Base-by-base conservation (phyloP, 2,888 invertebrate species). In the Hypsopygia costalis region DNA sequence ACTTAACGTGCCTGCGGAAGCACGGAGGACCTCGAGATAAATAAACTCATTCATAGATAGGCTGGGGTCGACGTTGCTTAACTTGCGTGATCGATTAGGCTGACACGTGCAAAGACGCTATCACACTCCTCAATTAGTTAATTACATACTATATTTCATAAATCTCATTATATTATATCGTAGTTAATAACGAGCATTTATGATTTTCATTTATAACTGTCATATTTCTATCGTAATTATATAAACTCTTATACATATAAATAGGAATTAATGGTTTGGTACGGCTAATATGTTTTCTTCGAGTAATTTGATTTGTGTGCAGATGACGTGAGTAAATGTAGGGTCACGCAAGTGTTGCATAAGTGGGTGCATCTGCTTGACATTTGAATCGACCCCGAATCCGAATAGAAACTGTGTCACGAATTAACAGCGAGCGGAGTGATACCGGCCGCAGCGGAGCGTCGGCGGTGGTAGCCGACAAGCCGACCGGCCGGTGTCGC, bases 351-450 rank as follows among this genome's bases (percentile, higher is more conserved):
- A 61, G 66, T 27, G 27, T 87, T 87, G 83, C 87, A 86, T 86
- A 87, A 88, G 79, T 81, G 69, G 70, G 69, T 87, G 83, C 86
- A 86, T 88, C 86, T 87, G 82, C 76, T 83, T 87, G 87, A 87
- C 87, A 88, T 88, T 88, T 88, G 81, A 79, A 85, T 88, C 81
- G 87, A 82, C 87, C 87, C 86, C 85, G 87, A 87, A 87, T 88
- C 81, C 77, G 83, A 88, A 88, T 87, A 86, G 87, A 88, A 88
- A 85, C 87, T 87, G 81, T 87, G 87, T 86, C 87, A 87, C 77
- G 81, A 73, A 78, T 75, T 67, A 76, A 73, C 78, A 75, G 74
- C 71, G 67, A 67, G 71, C 72, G 69, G 7, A 5, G 31, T 10
- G 69, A 65, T 68, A 69, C 70, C 71, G 71, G 66, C 59, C 53